Conservation (phyloP, 2,888 invertebrate species). For the Steinernema hermaphroditum region DNA sequence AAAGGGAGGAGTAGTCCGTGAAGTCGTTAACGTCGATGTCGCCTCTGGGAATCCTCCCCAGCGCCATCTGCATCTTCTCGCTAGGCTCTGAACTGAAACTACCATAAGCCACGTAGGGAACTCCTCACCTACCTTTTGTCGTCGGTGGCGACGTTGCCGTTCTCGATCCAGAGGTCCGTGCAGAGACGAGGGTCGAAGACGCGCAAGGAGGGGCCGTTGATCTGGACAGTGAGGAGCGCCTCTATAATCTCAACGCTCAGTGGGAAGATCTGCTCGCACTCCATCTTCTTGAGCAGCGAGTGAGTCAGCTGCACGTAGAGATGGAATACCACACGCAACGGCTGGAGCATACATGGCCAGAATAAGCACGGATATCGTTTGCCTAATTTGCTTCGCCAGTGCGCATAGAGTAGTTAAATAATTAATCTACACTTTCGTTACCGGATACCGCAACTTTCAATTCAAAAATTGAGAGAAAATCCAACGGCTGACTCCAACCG, state of each 20-base stretch:
- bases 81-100: neutral
- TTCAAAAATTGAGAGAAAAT: too few species aligned
- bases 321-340: too few species aligned
- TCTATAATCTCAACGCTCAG: neutral
- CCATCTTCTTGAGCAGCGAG: neutral
- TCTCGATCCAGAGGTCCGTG: neutral
- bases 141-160: neutral
- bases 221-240: neutral
- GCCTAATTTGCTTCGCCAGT: too few species aligned
- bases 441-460: too few species aligned
- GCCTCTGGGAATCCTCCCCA: neutral
- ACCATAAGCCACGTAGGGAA: neutral
- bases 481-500: too few species aligned
- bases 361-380: too few species aligned
- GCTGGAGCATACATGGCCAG: too few species aligned
- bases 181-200: neutral
- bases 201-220: neutral
- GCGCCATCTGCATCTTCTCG: conserved; percentile 3
- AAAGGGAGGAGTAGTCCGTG: neutral
- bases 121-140: neutral
- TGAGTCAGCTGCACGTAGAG: conserved; percentile 1
- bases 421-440: too few species aligned
- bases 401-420: too few species aligned
- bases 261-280: neutral
- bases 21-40: neutral